Percentiles rank a stretch among this genome's conserved stretches.
Evolutionary conservation across 2,113 vertebrate genomes (phyloP).

Genomic region (Tragelaphus scriptus): DNA sequence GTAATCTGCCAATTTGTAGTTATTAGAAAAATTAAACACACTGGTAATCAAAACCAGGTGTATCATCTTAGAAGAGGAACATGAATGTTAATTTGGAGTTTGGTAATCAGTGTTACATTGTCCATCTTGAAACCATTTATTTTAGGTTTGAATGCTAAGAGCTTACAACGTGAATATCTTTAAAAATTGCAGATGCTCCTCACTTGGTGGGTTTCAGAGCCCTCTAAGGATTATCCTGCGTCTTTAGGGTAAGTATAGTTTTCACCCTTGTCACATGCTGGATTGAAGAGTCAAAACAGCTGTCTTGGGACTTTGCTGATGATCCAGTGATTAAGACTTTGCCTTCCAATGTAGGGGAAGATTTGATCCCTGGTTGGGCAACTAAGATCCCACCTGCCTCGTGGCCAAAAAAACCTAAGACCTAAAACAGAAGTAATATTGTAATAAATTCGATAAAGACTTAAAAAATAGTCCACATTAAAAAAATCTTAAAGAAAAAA

Average conservation of each 20-base stretch:
- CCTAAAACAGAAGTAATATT: neutral
- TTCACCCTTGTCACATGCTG: neutral
- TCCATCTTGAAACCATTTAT: conserved; percentile 14
- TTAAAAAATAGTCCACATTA: neutral
- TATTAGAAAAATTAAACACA: conserved; percentile 36
- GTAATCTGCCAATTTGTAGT: conserved; percentile 46
- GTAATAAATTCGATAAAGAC: neutral
- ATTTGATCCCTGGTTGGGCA: neutral
- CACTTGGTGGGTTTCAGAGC: neutral
- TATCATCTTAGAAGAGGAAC: neutral
- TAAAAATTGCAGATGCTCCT: neutral
- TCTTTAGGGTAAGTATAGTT: neutral
- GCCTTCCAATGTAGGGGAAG: neutral
- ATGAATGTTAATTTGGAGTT: conserved; percentile 2
- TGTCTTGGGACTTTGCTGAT: neutral
- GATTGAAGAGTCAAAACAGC: neutral
- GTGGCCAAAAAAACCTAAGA: fast-evolving
- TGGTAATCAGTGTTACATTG: conserved; percentile 49
- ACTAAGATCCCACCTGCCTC: neutral
- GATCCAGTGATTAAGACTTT: neutral
- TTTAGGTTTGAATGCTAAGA: neutral
- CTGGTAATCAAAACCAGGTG: conserved; percentile 42
- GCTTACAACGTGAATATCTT: neutral
- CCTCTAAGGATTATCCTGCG: neutral
- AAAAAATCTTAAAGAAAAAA: neutral